Evolutionary conservation across 2,888 invertebrate genomes (phyloP).

Genomic region (Drosophila paracracens): DNA sequence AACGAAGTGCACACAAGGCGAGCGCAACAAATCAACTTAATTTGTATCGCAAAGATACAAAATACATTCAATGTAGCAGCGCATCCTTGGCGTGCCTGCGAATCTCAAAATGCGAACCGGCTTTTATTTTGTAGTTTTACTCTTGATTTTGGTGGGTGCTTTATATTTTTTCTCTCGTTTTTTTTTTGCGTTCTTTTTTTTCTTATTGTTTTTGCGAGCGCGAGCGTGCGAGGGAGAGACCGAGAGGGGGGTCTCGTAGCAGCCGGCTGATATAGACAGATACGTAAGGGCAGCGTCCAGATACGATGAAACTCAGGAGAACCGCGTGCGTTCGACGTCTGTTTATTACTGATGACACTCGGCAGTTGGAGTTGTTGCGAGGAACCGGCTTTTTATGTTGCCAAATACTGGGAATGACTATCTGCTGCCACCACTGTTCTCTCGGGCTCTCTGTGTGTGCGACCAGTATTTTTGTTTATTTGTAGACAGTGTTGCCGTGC

Average conservation of each 20-base stretch:
- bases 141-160: conserved; percentile 53
- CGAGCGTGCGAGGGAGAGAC: not conserved
- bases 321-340: conserved; percentile 74
- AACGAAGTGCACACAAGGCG: conserved; percentile 38
- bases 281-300: conserved; percentile 22
- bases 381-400: conserved; percentile 60
- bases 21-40: conserved; percentile 69
- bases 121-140: conserved; percentile 39
- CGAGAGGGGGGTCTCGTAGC: conserved; percentile 15
- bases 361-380: conserved; percentile 59
- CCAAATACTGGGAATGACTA: conserved; percentile 50
- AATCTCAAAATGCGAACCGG: conserved; percentile 60
- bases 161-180: conserved; percentile 5
- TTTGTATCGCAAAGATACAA: conserved; percentile 78
- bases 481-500: conserved; percentile 61
- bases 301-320: conserved; percentile 36
- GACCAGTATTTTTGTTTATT: conserved; percentile 52
- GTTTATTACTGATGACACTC: conserved; percentile 71
- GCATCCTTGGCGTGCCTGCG: conserved; percentile 67
- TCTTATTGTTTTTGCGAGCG: conserved; percentile 27
- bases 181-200: conserved; percentile 18
- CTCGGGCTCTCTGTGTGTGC: not conserved
- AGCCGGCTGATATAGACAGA: conserved; percentile 39
- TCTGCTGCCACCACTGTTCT: not conserved
- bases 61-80: conserved; percentile 53